Evolutionary conservation across 2,888 invertebrate species (phyloP), one percentile per base, ranked within the genome.

Genomic region (Agrilus mali): DNA sequence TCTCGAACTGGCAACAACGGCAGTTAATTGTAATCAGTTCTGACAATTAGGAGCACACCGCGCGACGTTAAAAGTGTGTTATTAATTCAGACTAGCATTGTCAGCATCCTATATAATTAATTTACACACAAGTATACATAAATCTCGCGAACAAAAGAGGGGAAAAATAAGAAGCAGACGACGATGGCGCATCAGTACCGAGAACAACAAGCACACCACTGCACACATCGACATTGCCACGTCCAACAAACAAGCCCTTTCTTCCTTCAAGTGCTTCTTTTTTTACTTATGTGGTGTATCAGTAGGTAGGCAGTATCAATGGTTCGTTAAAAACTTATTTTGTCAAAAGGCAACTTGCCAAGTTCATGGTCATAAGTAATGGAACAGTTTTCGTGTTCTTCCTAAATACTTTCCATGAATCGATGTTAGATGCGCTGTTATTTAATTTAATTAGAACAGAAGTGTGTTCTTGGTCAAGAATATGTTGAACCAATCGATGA

Each of bases 61-160:
- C 33, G 36, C 36, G 41, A 44, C 44, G 41, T 46, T 49, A 51
- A 50, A 41, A 41, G 48, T 45, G 46, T 46, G 27, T 27, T 27
- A 49, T 51, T 49, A 51, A 51, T 48, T 50, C 50, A 46, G 44
- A 42, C 45, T 41, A 47, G 43, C 49, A 43, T 49, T 48, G 52
- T 50, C 50, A 47, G 53, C 41, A 49, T 47, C 50, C 53, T 51
- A 49, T 49, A 52, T 54, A 55, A 55, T 55, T 55, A 55, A 55
- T 54, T 55, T 54, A 51, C 55, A 55, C 51, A 53, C 52, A 54
- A 51, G 51, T 46, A 46, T 45, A 46, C 51, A 55, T 55, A 55
- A 55, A 55, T 55, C 52, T 52, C 13, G 40, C 44, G 50, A 50
- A 52, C 49, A 50, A 47, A 50, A 53, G 50, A 46, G 45, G 47